Percentiles rank a stretch among this genome's conserved stretches.
Conservation (phyloP, 2,888 invertebrate species). For the Hecatera dysodea region DNA sequence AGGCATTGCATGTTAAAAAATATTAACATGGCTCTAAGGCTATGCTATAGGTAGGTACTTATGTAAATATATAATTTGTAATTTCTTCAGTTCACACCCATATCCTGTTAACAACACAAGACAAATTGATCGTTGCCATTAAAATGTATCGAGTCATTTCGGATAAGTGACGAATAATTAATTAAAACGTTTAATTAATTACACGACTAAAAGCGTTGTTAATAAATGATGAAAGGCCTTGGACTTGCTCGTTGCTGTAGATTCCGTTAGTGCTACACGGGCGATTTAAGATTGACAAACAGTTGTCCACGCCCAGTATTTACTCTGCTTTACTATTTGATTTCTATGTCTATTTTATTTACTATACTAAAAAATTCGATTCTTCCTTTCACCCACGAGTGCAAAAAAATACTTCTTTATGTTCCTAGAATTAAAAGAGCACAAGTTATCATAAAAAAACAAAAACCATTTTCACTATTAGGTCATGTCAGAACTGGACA, state of each 20-base stretch:
- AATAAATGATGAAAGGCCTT: slow-evolving; percentile 60
- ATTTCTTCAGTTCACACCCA: slow-evolving; percentile 27
- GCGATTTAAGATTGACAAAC: slow-evolving; percentile 1
- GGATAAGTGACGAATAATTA: slow-evolving; percentile 60
- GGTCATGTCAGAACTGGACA: too few species aligned
- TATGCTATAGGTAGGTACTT: background rate
- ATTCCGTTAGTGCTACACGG: slow-evolving; percentile 14
- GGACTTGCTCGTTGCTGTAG: slow-evolving; percentile 36
- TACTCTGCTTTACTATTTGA: too few species aligned
- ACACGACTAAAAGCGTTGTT: slow-evolving; percentile 61
- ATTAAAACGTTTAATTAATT: slow-evolving; percentile 65
- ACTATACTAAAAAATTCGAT: too few species aligned
- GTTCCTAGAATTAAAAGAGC: too few species aligned
- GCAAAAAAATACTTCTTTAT: too few species aligned
- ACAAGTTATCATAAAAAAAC: too few species aligned
- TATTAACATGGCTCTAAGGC: too few species aligned
- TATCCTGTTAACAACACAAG: slow-evolving; percentile 38
- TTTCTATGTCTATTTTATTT: too few species aligned
- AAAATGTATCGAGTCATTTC: slow-evolving; percentile 57
- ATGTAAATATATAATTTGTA: background rate
- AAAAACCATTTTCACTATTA: too few species aligned
- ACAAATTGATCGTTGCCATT: slow-evolving; percentile 44
- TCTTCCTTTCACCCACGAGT: too few species aligned
- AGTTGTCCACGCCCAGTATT: background rate
- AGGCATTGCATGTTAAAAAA: too few species aligned